These are phyloP conservation scores for Heliconius sara DNA, from an alignment of 2,888 invertebrate species.

Conservation along the genomic window DNA sequence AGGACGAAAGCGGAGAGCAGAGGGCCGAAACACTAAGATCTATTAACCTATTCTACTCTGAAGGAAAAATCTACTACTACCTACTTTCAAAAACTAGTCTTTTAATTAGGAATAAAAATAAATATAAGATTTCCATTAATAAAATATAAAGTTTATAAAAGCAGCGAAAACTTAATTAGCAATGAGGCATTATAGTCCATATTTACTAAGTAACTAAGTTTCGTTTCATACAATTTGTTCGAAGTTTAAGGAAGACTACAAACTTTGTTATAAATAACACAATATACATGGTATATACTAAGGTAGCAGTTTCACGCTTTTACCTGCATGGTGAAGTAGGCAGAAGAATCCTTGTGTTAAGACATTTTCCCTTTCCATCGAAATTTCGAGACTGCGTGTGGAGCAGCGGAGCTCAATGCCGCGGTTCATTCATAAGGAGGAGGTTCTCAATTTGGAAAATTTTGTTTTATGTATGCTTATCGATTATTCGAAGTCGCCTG, in stretches of 20 bases:
- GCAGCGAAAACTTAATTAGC: conserved; percentile 44
- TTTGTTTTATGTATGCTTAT: too few species aligned
- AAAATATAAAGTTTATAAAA: conserved; percentile 35
- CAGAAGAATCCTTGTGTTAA: background rate
- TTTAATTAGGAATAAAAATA: background rate
- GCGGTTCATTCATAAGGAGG: too few species aligned
- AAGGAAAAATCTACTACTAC: too few species aligned
- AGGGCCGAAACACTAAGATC: too few species aligned
- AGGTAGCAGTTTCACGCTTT: background rate
- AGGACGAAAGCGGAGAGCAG: background rate
- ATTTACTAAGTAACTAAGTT: conserved; percentile 45
- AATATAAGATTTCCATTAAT: conserved; percentile 8
- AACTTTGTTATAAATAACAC: conserved; percentile 12
- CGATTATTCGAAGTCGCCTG: too few species aligned
- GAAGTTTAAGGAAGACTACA: conserved; percentile 36
- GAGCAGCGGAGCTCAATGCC: too few species aligned
- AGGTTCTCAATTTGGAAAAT: too few species aligned
- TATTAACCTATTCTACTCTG: too few species aligned
- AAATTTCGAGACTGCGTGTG: background rate
- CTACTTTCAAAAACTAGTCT: background rate
- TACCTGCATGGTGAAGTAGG: background rate
- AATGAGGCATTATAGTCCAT: conserved; percentile 43
- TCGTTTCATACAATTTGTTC: conserved; percentile 42
- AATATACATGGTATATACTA: background rate
- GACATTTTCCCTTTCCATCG: background rate